Conservation (phyloP, 2,797 vertebrate genomes). For the Peromyscus aztecus region DNA sequence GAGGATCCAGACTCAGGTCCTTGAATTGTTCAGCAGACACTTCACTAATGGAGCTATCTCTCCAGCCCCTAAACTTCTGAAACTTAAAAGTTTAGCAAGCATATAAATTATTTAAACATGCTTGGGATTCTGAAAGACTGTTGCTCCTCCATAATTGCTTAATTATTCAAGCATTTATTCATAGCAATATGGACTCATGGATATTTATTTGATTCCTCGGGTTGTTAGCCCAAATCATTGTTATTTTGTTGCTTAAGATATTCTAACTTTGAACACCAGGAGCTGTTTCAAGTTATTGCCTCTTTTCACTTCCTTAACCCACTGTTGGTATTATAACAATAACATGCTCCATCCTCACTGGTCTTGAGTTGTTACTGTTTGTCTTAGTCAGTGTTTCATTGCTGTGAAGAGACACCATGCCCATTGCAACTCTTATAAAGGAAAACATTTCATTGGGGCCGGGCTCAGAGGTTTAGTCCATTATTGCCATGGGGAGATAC, state of each 20-base stretch:
- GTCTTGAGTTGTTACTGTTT: background rate
- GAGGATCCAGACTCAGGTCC: background rate
- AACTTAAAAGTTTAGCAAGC: background rate
- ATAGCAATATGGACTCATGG: background rate
- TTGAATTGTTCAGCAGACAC: background rate
- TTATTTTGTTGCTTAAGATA: slow-evolving; percentile 9
- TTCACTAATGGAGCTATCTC: background rate
- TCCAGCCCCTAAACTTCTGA: background rate
- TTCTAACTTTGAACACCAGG: background rate
- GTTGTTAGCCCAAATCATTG: background rate
- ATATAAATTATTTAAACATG: background rate
- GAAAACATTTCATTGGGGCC: background rate
- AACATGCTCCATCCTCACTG: background rate
- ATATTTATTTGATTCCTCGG: slow-evolving; percentile 46
- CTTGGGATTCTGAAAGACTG: background rate
- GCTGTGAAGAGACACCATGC: background rate
- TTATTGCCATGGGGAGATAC: background rate
- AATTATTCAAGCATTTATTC: slow-evolving; percentile 36
- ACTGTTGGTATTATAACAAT: background rate
- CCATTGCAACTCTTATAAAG: background rate
- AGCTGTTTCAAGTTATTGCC: background rate
- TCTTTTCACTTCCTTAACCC: background rate
- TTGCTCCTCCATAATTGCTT: background rate
- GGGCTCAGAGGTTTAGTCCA: background rate
- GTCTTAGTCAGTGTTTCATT: background rate